Percentiles rank a stretch among this genome's conserved stretches.
Evolutionary conservation across 2,797 vertebrate genomes (phyloP).

Genomic region (Thamnophis elegans): DNA sequence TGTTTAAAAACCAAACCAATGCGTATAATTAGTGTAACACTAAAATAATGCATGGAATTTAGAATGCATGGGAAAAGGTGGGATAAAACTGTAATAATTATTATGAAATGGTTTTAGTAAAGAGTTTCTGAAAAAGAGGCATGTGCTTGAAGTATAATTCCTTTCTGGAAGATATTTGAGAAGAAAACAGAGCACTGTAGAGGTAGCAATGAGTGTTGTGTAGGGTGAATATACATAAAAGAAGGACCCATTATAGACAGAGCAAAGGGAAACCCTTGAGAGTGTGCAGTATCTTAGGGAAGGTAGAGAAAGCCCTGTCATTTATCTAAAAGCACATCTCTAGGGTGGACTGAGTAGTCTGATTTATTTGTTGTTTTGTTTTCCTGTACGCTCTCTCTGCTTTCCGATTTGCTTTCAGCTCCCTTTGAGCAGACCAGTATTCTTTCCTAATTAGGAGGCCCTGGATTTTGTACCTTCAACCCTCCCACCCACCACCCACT

Average conservation of each 20-base stretch:
- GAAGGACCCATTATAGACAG: constrained; percentile 47
- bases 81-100: not conserved
- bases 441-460: constrained; percentile 36
- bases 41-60: not conserved
- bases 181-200: constrained; percentile 27
- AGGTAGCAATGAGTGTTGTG: constrained; percentile 43
- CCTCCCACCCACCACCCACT: not conserved
- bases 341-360: constrained; percentile 42
- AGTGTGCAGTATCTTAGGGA: constrained; percentile 46
- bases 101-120: not conserved
- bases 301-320: constrained; percentile 36
- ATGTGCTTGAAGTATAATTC: constrained; percentile 31
- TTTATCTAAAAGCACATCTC: constrained; percentile 56
- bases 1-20: not conserved
- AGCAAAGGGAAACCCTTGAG: constrained; percentile 51
- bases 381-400: not conserved
- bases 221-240: constrained; percentile 42
- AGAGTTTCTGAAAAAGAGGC: constrained; percentile 11
- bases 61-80: not conserved
- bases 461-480: constrained; percentile 35
- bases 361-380: constrained; percentile 23
- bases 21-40: not conserved
- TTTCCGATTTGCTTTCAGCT: constrained; percentile 53
- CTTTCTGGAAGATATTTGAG: constrained; percentile 41
- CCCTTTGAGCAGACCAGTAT: constrained; percentile 52